Evolutionary conservation across 2,113 vertebrate genomes (phyloP).

Genomic region (Rattus norvegicus): DNA sequence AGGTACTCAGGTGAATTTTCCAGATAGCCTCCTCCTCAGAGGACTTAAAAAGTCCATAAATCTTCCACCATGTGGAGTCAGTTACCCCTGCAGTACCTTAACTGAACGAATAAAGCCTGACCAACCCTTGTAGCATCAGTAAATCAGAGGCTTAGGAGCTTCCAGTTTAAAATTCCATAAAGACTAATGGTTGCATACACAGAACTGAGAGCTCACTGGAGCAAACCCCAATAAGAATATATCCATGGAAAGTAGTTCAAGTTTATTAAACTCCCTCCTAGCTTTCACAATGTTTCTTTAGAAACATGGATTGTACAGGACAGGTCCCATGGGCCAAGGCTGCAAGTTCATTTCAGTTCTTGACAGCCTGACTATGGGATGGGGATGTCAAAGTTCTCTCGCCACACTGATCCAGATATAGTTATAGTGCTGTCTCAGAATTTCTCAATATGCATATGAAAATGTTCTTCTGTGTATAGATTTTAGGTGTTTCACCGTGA

Average conservation of each 20-base stretch:
- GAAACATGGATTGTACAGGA: not conserved
- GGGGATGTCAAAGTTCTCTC: not conserved
- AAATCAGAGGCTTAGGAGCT: conserved; percentile 15
- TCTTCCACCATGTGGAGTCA: not conserved
- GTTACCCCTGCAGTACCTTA: not conserved
- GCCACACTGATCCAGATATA: not conserved
- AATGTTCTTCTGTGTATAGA: not conserved
- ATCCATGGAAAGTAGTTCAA: not conserved
- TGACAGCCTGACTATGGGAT: not conserved
- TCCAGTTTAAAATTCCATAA: conserved; percentile 26
- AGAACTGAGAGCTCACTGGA: not conserved
- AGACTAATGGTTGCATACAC: not conserved
- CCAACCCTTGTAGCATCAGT: not conserved
- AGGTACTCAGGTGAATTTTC: conserved; percentile 32
- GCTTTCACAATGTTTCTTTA: conserved; percentile 22
- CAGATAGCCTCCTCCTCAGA: conserved; percentile 33
- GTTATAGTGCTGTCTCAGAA: not conserved
- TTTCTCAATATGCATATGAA: not conserved
- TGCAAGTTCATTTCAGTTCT: not conserved
- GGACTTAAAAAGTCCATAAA: conserved; percentile 28
- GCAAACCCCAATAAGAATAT: conserved; percentile 41
- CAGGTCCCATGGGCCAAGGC: not conserved
- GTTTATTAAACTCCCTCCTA: not conserved
- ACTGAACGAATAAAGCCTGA: not conserved
- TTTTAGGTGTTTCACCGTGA: not conserved